Conservation (phyloP, 2,888 invertebrate genomes). For the Yponomeuta plumbellus region DNA sequence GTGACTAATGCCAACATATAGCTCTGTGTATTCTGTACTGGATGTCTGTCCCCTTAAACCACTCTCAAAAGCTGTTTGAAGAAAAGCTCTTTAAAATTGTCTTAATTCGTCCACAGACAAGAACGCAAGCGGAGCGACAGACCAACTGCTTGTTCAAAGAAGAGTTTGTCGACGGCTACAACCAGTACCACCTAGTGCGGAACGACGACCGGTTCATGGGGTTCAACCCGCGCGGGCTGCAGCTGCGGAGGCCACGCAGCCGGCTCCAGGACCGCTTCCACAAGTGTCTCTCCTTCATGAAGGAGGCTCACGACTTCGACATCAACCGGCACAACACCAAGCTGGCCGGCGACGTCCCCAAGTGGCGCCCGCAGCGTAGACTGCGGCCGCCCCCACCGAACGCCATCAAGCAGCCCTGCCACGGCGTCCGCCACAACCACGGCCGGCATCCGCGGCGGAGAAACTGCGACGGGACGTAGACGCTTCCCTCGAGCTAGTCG, state of each 20-base stretch:
- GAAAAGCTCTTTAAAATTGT: background rate
- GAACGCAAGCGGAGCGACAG: conserved; percentile 76
- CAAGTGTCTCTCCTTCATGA: conserved; percentile 80
- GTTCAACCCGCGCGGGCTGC: conserved; percentile 78
- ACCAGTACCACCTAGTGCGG: conserved; percentile 78
- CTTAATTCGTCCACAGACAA: conserved; percentile 49
- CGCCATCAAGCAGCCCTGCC: conserved; percentile 60
- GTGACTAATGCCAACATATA: too few relatives aligned
- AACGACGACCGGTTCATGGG: conserved; percentile 78
- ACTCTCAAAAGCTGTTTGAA: background rate
- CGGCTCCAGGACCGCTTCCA: conserved; percentile 58
- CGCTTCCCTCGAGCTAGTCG: conserved; percentile 55
- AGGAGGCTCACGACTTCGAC: conserved; percentile 78
- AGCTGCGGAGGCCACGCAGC: conserved; percentile 67
- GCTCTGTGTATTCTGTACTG: too few relatives aligned
- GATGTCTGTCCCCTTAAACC: too few relatives aligned
- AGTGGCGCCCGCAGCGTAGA: conserved; percentile 24
- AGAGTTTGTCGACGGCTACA: conserved; percentile 78
- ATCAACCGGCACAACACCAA: conserved; percentile 78
- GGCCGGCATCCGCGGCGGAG: conserved; percentile 64
- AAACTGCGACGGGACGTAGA: conserved; percentile 70
- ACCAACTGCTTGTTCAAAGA: conserved; percentile 80
- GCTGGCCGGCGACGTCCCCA: conserved; percentile 63
- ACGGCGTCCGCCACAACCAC: conserved; percentile 64
- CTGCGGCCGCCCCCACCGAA: conserved; percentile 45